These are phyloP conservation scores for Bombyx huttoni DNA, from an alignment of 2,888 invertebrate species.

Conservation along the genomic window DNA sequence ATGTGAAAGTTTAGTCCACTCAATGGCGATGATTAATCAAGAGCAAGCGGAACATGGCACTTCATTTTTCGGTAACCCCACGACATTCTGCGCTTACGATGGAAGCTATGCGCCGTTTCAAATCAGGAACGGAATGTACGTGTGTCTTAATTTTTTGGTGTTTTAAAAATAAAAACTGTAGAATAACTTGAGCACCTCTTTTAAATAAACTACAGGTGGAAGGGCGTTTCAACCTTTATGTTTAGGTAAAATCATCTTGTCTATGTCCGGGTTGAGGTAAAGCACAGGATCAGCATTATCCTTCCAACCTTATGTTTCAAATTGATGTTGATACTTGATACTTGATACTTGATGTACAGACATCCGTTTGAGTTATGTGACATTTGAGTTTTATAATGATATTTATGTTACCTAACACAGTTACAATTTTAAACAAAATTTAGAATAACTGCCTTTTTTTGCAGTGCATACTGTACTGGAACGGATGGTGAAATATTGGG, in stretches of 20 bases:
- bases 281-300: no score
- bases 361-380: neutral
- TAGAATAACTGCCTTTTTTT: constrained; percentile 7
- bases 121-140: constrained; percentile 71
- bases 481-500: constrained; percentile 71
- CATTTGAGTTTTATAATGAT: neutral
- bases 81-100: constrained; percentile 75
- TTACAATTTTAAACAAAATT: neutral
- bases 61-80: constrained; percentile 58
- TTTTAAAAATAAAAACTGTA: neutral
- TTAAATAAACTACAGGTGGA: neutral
- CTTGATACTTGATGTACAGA: no score
- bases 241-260: no score
- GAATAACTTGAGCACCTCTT: neutral
- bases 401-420: no score
- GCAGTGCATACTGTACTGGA: constrained; percentile 75
- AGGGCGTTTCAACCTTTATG: no score
- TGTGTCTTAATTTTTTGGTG: constrained; percentile 8
- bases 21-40: constrained; percentile 56
- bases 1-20: constrained; percentile 77
- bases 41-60: constrained; percentile 75
- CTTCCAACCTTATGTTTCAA: no score
- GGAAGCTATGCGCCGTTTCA: constrained; percentile 75
- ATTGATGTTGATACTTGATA: no score
- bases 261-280: no score